Evolutionary conservation across 1,140 invertebrate genomes (phyloP).

Genomic region (Triops longicaudatus): DNA sequence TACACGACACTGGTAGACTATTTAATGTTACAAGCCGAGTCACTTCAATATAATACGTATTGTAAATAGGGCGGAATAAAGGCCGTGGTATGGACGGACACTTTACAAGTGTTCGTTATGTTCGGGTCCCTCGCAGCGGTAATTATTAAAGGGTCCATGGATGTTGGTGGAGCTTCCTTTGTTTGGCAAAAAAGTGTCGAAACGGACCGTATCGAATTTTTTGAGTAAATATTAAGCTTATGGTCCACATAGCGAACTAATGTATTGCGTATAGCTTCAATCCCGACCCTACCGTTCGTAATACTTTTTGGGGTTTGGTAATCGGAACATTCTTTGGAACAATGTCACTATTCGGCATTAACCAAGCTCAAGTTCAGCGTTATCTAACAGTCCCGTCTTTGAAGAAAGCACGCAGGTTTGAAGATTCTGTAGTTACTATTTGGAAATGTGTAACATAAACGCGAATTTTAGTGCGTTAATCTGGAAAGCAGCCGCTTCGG

Average conservation of each 20-base stretch:
- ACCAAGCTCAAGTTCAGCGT: slow-evolving; percentile 88
- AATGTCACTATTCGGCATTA: slow-evolving; percentile 81
- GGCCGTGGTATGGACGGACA: slow-evolving; percentile 87
- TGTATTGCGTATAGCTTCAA: slow-evolving; percentile 51
- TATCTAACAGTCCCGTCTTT: slow-evolving; percentile 72
- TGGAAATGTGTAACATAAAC: too few relatives aligned
- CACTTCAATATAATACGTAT: neutral
- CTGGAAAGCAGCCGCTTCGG: neutral
- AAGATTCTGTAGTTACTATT: slow-evolving; percentile 28
- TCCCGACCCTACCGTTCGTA: slow-evolving; percentile 63
- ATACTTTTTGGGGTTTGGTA: slow-evolving; percentile 79
- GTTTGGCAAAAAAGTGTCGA: slow-evolving; percentile 60
- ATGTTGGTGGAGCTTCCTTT: slow-evolving; percentile 55
- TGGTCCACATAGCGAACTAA: neutral
- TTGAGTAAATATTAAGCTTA: slow-evolving; percentile 52
- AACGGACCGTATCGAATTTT: slow-evolving; percentile 62
- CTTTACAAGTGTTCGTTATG: slow-evolving; percentile 79
- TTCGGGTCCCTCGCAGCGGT: slow-evolving; percentile 70
- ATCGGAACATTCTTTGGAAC: slow-evolving; percentile 85
- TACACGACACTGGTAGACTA: slow-evolving; percentile 78
- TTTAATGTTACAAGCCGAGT: neutral
- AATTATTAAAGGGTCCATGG: slow-evolving; percentile 52
- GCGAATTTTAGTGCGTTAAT: slow-evolving; percentile 49
- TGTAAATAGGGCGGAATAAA: slow-evolving; percentile 78
- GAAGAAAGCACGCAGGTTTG: slow-evolving; percentile 55